Evolutionary conservation across 2,797 vertebrate genomes (phyloP).

Genomic region (Accipiter minullus): DNA sequence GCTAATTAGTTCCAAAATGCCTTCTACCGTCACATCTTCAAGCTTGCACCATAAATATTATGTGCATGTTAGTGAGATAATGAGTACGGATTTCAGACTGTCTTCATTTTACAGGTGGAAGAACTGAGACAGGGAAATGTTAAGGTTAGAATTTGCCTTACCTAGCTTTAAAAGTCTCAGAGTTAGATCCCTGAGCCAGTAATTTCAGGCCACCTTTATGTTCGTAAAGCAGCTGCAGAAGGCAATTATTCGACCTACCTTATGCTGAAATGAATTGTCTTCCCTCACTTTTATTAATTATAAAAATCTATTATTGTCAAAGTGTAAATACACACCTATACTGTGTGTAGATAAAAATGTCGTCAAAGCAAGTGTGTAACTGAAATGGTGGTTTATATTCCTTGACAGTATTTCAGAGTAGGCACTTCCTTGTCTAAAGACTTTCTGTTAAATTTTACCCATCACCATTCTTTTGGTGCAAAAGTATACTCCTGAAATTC

Average conservation of each 20-base stretch:
- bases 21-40: background rate
- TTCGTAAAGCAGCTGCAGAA: background rate
- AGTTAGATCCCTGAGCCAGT: background rate
- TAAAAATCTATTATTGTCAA: background rate
- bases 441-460: background rate
- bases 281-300: background rate
- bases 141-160: background rate
- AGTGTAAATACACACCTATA: background rate
- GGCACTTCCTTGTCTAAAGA: background rate
- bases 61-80: background rate
- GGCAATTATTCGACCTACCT: background rate
- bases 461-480: accelerated
- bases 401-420: background rate
- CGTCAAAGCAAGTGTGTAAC: background rate
- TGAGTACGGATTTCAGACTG: background rate
- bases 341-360: background rate
- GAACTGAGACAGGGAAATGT: background rate
- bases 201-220: background rate
- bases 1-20: background rate
- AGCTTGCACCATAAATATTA: background rate
- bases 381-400: background rate
- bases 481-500: background rate
- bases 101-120: background rate
- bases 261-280: background rate
- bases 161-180: background rate